These are phyloP conservation scores for Lepidostoma basale DNA, from an alignment of 1,140 invertebrate species.

Conservation along the genomic window DNA sequence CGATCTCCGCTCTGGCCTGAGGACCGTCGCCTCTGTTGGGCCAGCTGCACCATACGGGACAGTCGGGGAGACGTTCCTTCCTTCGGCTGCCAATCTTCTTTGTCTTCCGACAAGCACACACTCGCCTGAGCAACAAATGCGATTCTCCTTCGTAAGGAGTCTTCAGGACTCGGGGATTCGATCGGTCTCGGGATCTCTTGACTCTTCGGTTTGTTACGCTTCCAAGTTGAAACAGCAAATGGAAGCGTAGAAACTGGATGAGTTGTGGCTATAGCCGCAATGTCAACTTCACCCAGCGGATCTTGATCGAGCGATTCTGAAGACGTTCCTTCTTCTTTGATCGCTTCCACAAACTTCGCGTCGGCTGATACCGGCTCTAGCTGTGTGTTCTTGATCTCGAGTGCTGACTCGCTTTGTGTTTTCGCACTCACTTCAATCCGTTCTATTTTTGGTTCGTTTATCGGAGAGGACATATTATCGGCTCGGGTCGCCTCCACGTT, in stretches of 20 bases:
- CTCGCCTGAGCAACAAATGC: slow-evolving; percentile 56
- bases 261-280: slow-evolving; percentile 54
- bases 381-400: neutral
- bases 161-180: slow-evolving; percentile 56
- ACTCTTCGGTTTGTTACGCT: slow-evolving; percentile 49
- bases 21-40: slow-evolving; percentile 47
- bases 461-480: slow-evolving; percentile 19
- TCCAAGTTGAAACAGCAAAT: slow-evolving; percentile 58
- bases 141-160: slow-evolving; percentile 54
- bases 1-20: neutral
- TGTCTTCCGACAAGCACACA: slow-evolving; percentile 52
- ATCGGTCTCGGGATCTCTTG: slow-evolving; percentile 55
- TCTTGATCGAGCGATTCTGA: slow-evolving; percentile 8
- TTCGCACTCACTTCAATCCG: neutral
- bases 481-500: slow-evolving; percentile 28
- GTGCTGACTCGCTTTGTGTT: neutral
- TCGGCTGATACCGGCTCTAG: neutral
- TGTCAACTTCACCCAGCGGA: slow-evolving; percentile 15
- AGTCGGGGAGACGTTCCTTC: slow-evolving; percentile 52
- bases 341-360: neutral
- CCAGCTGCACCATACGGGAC: slow-evolving; percentile 57
- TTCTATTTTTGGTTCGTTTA: slow-evolving; percentile 10
- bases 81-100: slow-evolving; percentile 48
- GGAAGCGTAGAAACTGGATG: slow-evolving; percentile 56
- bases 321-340: slow-evolving; percentile 7